Base-by-base conservation (phyloP, 2,888 invertebrate species). In the Aleiodes leptofemur region DNA sequence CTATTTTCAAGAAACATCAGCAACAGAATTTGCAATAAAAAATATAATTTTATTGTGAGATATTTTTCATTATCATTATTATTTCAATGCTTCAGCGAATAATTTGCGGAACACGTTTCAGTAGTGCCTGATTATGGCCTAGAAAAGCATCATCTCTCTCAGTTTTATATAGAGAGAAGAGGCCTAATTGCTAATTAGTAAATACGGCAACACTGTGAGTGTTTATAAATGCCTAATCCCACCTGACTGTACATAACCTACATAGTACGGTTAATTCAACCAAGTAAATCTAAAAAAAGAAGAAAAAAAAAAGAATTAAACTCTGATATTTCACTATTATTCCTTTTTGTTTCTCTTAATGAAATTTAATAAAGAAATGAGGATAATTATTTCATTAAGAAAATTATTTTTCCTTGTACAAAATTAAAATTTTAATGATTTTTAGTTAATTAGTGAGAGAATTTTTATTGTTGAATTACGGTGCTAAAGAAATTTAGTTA, bases 141-240 rank as follows among this genome's bases (percentile, higher is more conserved):
- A 85, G 84, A 85, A 85, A 85, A 80, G 74, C 72, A 66, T 74
- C 69, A 76, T 77, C 77, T 76, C 48, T 59, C 74, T 59, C 16
- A 50, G 61, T 43, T 72, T 34, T 50, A 61, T 56, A 66, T 70
- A 59, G 72, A 78, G 75, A 78, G 69, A 69, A 59, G 72, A 78
- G 75, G 79, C 78, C 82, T 85, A 83, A 85, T 84, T 85, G 84
- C 84, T 84, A 85, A 85, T 85, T 85, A 83, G 82, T 82, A 83
- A 85, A 83, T 82, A 84, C 76, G 77, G 73, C 70, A 64, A 64
- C 61, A 38, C 61, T 38, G 61, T 43, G 61, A 61, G 61, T 61
- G 61, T 38, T 61, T 61, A 61, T 61, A 61, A 61, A 34, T 13
- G 34, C 57, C 57, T 61, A 61, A 38, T 61, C 61, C 61, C 61